Conservation (phyloP, 2,113 vertebrate genomes). For the Trogon melanurus region DNA sequence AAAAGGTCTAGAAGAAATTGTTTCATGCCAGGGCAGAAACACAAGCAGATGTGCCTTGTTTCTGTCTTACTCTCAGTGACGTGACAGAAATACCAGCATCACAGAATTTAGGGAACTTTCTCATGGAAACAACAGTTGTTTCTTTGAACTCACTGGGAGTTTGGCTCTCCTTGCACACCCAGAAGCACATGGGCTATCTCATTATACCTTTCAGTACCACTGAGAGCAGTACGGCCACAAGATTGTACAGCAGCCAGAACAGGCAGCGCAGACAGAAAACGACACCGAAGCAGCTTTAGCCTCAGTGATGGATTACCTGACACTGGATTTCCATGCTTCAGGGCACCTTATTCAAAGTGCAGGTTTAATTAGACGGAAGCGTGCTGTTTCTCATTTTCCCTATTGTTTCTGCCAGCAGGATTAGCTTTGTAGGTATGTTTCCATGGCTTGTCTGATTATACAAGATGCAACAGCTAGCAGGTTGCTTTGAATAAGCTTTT, state of each 20-base stretch:
- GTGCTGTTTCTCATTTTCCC: not conserved
- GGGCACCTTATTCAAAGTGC: slow-evolving; percentile 16
- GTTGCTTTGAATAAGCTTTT: not conserved
- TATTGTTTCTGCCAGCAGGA: not conserved
- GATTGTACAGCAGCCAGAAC: not conserved
- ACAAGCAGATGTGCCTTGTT: not conserved
- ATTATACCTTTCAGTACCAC: not conserved
- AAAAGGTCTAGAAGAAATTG: not conserved
- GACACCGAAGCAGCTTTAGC: not conserved
- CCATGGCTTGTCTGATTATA: not conserved
- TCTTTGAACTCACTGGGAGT: not conserved
- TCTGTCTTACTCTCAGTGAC: not conserved
- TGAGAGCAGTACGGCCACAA: not conserved
- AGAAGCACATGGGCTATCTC: not conserved
- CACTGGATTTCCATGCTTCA: not conserved
- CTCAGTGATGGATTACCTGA: not conserved
- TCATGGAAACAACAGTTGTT: not conserved
- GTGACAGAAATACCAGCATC: not conserved
- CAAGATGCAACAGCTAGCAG: not conserved
- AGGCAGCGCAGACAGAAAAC: not conserved
- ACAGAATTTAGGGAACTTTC: not conserved
- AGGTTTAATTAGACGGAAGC: slow-evolving; percentile 15
- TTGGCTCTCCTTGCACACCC: not conserved
- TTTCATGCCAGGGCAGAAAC: not conserved
- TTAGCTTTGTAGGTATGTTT: not conserved